Evolutionary conservation across 2,797 vertebrate genomes (phyloP), one percentile per base, ranked within the genome.

Genomic region (Bothrops alternatus): DNA sequence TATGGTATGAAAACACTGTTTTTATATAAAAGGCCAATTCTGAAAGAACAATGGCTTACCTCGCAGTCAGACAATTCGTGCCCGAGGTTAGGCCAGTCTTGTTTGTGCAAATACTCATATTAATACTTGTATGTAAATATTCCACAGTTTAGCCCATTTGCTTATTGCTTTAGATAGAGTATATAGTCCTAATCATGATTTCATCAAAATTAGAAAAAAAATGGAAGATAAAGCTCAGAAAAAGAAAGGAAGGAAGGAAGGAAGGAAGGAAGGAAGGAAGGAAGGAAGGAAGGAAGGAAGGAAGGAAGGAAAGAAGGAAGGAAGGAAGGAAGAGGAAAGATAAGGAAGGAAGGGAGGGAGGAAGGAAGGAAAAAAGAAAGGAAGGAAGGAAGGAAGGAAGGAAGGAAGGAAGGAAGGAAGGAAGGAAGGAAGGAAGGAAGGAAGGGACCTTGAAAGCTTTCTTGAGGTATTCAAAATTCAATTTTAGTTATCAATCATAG

Each of bases 291-390:
- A 56, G 14, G 55, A 47, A 47, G 3, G 6, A 50, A 50, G 1
- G 6, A 47, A 47, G 3, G 4, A 47, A 47, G 0, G 23, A 25
- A 61, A 1, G 23, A 57, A 57, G 3, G 58, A 60, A 60, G 10
- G 10, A 25, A 18, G 50, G 50, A 20, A 25, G 4, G 12, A 20
- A 18, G 1, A 2, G 6, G 82, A 18, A 0, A 23, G 57, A 25
- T 13, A 12, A 3, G 3, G 6, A 28, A 5, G 1, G 14, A 37
- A 1, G 6, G 8, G 20, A 16, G 13, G 16, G 4, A 53, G 12
- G 7, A 55, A 50, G 5, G n/a, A 32, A 13, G 6, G 5, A 16
- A 18, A 18, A 32, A 50, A 57, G 10, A 8, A 53, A 53, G 10
- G 50, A 57, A 61, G 2, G 60, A 61, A 61, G 1, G 23, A 57